phyloP scores from a whole-genome alignment of 1,140 invertebrate genomes.

The Neodiprion fabricii region DNA sequence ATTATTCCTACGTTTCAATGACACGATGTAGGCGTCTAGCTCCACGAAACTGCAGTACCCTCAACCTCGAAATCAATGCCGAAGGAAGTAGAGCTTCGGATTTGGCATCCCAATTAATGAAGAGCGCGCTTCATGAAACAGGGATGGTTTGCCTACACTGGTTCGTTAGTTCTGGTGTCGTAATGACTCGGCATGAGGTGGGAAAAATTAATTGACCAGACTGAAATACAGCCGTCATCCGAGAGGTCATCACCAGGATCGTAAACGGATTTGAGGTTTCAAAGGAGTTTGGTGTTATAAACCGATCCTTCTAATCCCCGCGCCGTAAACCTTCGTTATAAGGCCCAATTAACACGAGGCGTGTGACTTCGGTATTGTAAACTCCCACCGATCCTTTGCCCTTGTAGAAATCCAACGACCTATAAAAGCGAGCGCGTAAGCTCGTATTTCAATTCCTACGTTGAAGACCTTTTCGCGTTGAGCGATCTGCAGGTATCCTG shows the following conservation, averaged over 20 bases:
- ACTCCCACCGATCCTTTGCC: neutral
- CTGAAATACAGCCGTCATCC: conserved; percentile 32
- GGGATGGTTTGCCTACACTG: neutral
- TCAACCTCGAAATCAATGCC: no score
- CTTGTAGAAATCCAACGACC: neutral
- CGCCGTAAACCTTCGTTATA: conserved; percentile 40
- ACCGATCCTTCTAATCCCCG: conserved; percentile 50
- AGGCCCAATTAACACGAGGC: conserved; percentile 50
- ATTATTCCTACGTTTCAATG: no score
- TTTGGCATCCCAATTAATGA: neutral
- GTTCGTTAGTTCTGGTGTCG: neutral
- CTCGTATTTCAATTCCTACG: neutral
- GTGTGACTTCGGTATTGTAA: conserved; percentile 6
- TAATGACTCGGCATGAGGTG: conserved; percentile 2
- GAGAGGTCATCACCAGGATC: conserved; percentile 34
- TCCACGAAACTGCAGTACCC: no score
- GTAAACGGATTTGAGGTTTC: conserved; percentile 53
- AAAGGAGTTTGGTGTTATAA: conserved; percentile 42
- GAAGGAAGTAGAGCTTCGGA: neutral
- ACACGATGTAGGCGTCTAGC: no score
- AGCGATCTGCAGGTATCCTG: neutral
- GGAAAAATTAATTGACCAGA: conserved; percentile 19
- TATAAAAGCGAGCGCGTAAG: neutral
- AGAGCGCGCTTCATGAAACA: neutral
- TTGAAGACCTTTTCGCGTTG: neutral